These are phyloP conservation scores for Intellagama lesueurii DNA, from an alignment of 2,797 vertebrate genomes.

Conservation along the genomic window DNA sequence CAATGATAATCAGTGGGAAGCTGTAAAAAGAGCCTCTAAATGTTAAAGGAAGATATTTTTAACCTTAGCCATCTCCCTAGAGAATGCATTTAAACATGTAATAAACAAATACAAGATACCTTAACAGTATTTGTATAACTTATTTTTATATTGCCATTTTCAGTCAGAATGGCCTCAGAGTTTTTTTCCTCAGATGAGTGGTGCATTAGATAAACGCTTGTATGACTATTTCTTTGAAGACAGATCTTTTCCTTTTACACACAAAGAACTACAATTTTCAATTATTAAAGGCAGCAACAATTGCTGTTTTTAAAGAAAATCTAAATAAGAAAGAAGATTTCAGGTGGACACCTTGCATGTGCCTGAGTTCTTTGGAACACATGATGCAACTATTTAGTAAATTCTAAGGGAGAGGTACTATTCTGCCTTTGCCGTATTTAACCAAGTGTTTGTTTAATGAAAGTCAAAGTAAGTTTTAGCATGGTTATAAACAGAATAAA, in stretches of 20 bases:
- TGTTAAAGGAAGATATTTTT: no score
- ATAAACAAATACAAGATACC: no score
- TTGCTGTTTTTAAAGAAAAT: neutral
- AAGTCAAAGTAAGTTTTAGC: constrained; percentile 43
- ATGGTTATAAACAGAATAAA: constrained; percentile 22
- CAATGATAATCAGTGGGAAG: no score
- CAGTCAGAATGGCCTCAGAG: no score
- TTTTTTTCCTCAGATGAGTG: neutral
- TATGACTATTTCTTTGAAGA: neutral
- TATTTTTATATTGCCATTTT: neutral
- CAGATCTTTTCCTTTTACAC: neutral
- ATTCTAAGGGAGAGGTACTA: constrained; percentile 12
- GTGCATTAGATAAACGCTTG: neutral
- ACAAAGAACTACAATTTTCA: neutral
- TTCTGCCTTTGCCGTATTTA: constrained; percentile 43
- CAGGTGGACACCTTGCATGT: neutral
- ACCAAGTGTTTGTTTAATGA: constrained; percentile 41
- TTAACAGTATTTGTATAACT: no score
- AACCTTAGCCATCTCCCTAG: no score
- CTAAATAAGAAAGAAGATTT: neutral
- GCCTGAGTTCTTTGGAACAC: neutral
- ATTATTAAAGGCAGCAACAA: neutral
- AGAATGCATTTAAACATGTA: no score
- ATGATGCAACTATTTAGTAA: constrained; percentile 28
- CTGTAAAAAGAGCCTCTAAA: no score